phyloP scores from a whole-genome alignment of 2,888 invertebrate genomes.

The Lithophane ornitopus region DNA sequence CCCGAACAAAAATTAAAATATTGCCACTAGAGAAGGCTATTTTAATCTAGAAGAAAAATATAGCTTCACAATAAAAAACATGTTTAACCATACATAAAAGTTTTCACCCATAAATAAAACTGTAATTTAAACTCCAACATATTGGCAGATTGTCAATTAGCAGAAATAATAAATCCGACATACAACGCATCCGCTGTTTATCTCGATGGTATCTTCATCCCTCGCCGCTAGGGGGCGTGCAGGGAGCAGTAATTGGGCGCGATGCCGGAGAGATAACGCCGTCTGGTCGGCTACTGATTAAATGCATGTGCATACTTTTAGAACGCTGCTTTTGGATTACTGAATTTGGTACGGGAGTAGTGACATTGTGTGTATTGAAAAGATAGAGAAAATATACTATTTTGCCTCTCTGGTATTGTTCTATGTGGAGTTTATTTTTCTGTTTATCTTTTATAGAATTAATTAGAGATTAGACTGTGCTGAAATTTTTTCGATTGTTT shows the following conservation, averaged over 20 bases:
- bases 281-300: slow-evolving; percentile 67
- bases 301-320: slow-evolving; percentile 66
- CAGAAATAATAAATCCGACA: slow-evolving; percentile 65
- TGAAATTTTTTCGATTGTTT: background rate
- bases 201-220: slow-evolving; percentile 68
- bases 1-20: background rate
- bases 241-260: slow-evolving; percentile 72
- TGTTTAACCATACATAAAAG: no score
- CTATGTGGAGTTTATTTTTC: background rate
- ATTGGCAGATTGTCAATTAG: slow-evolving; percentile 60
- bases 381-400: background rate
- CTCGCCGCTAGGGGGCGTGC: slow-evolving; percentile 47
- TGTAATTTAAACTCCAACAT: slow-evolving; percentile 15
- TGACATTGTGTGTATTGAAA: background rate
- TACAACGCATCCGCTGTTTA: slow-evolving; percentile 53
- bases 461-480: background rate
- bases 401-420: background rate
- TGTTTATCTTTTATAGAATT: background rate
- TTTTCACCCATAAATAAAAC: slow-evolving; percentile 18
- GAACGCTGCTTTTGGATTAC: slow-evolving; percentile 21
- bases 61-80: no score
- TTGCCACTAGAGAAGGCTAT: no score
- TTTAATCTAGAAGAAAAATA: no score
- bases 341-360: background rate
- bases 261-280: slow-evolving; percentile 76